These are phyloP conservation scores for Betta splendens DNA, from an alignment of 2,797 vertebrate genomes.

Conservation along the genomic window DNA sequence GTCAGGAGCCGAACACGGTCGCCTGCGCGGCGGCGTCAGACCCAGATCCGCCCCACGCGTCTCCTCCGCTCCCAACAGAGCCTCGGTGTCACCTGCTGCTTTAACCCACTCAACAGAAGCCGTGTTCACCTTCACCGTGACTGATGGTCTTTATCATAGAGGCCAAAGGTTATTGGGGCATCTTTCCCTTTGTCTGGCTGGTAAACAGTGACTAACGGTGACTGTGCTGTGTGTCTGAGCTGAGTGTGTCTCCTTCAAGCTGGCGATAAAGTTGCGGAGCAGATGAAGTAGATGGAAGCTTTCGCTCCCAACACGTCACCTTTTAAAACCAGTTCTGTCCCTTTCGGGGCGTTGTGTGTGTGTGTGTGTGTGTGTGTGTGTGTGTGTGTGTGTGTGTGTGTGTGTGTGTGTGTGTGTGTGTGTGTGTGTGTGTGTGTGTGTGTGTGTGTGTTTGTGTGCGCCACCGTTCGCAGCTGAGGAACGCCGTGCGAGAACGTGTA, in stretches of 20 bases:
- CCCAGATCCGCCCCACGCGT: conserved; percentile 45
- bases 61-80: neutral
- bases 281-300: conserved; percentile 41
- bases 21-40: conserved; percentile 52
- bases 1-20: conserved; percentile 56
- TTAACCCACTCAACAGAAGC: neutral
- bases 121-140: neutral
- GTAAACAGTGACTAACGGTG: conserved; percentile 17
- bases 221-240: no score
- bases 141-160: no score
- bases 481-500: conserved; percentile 76
- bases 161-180: conserved; percentile 6
- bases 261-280: conserved; percentile 39
- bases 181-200: neutral
- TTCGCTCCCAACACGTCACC: conserved; percentile 5
- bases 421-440: no score
- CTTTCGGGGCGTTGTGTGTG: neutral
- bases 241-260: no score
- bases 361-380: no score
- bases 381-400: no score
- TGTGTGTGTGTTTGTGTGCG: no score
- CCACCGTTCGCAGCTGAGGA: conserved; percentile 53
- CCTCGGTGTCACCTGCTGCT: neutral
- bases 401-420: no score
- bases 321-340: conserved; percentile 1